These are phyloP conservation scores for Mesoligia furuncula DNA, from an alignment of 2,888 invertebrate genomes.

Conservation along the genomic window DNA sequence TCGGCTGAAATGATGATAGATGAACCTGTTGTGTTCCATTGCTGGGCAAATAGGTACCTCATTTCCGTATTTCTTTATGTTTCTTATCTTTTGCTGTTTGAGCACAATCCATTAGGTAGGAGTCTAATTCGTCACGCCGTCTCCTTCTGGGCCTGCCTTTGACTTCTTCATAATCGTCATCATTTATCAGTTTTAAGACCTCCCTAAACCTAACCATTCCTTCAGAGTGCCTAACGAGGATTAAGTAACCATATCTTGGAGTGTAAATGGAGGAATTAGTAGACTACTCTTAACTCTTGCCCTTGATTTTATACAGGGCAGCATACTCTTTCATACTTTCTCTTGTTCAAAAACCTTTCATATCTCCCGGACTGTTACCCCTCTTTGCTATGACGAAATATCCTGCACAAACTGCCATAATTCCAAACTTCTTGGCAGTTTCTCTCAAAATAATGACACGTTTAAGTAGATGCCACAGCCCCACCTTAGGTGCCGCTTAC, in stretches of 20 bases:
- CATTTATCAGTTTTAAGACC: neutral
- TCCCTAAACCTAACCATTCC: neutral
- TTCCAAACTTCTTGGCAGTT: neutral
- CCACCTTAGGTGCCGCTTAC: neutral
- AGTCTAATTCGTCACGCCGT: neutral
- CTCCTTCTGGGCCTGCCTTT: neutral
- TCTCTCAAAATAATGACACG: constrained; percentile 5
- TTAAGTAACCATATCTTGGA: neutral
- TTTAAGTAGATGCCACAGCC: constrained; percentile 6
- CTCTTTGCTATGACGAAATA: neutral
- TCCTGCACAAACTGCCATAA: neutral
- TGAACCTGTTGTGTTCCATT: too few species aligned
- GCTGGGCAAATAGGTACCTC: neutral
- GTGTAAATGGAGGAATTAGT: neutral
- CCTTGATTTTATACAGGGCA: neutral
- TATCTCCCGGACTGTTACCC: neutral
- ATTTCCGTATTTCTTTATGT: neutral
- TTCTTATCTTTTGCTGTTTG: neutral
- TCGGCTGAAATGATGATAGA: too few species aligned
- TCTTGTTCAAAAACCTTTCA: neutral
- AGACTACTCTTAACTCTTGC: neutral
- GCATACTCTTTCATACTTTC: neutral
- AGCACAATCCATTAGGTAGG: neutral
- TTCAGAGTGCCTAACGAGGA: neutral
- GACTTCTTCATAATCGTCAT: neutral